Evolutionary conservation across 2,113 vertebrate species (phyloP).

Genomic region (Dissostichus mawsoni): DNA sequence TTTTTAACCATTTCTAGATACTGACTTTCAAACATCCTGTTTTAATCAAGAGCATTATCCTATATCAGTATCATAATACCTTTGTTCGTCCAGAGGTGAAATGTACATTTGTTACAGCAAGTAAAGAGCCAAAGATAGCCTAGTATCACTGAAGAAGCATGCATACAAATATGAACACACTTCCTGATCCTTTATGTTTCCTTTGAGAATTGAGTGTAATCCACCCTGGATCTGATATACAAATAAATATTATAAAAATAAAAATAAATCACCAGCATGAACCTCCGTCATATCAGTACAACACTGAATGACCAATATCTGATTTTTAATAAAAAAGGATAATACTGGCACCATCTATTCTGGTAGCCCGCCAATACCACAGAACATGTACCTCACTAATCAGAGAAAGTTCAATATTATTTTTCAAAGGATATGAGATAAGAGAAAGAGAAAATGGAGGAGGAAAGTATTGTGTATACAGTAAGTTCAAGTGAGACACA

Average conservation of each 20-base stretch:
- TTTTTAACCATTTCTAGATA: not conserved
- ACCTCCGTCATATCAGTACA: slow-evolving; percentile 2
- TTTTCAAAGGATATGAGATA: slow-evolving; percentile 2
- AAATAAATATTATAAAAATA: slow-evolving; percentile 37
- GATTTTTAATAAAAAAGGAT: slow-evolving; percentile 37
- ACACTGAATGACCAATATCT: not conserved
- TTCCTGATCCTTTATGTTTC: not conserved
- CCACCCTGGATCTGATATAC: slow-evolving; percentile 11
- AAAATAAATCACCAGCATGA: slow-evolving; percentile 9
- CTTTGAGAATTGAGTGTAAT: not conserved
- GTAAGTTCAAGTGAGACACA: not conserved
- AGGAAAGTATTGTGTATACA: not conserved
- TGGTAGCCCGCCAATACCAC: not conserved
- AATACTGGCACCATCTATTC: slow-evolving; percentile 8
- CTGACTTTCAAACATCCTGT: not conserved
- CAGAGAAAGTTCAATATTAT: not conserved
- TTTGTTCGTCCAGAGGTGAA: too few species aligned
- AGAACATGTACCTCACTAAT: not conserved
- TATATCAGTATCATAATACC: too few species aligned
- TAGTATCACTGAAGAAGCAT: too few species aligned
- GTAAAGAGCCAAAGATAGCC: too few species aligned
- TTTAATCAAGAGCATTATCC: not conserved
- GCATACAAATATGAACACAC: not conserved
- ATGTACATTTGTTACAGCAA: too few species aligned
- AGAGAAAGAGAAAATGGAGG: not conserved